Percentiles rank a stretch among this genome's conserved stretches.
These are phyloP conservation scores for Potamarius usumacintae DNA, from an alignment of 2,113 vertebrate species.

Conservation along the genomic window DNA sequence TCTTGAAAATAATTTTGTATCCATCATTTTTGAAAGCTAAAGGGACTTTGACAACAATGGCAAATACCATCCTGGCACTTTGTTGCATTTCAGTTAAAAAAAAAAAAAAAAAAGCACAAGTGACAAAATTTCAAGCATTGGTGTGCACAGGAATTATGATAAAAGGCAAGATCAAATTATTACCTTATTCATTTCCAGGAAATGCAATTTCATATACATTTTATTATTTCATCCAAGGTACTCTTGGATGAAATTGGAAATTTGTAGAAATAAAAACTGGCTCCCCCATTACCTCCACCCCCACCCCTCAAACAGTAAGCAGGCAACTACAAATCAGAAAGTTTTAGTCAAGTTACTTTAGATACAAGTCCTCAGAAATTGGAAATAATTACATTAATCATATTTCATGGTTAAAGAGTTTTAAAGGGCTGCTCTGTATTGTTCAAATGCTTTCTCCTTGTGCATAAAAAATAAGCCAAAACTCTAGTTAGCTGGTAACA, in stretches of 20 bases:
- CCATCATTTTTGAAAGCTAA: not conserved
- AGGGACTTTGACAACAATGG: not conserved
- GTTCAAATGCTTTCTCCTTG: not conserved
- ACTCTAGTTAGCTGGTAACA: conserved; percentile 16
- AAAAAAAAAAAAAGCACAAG: not conserved
- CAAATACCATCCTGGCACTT: not conserved
- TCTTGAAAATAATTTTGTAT: not conserved
- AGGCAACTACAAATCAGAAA: not conserved
- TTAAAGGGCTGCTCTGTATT: not conserved
- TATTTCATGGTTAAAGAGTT: not conserved
- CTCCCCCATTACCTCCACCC: not conserved
- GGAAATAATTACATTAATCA: not conserved
- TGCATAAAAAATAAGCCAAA: not conserved
- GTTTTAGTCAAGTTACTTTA: not conserved
- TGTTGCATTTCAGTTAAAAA: conserved; percentile 1
- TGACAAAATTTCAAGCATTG: conserved; percentile 21
- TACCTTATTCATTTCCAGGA: conserved; percentile 5
- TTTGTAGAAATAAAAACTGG: not conserved
- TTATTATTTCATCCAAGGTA: not conserved
- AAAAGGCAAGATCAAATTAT: conserved; percentile 8
- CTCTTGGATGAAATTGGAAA: not conserved
- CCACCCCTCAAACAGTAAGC: not conserved
- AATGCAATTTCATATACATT: conserved; percentile 14
- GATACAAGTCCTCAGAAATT: not conserved
- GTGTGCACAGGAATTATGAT: conserved; percentile 13